phyloP scores from a whole-genome alignment of 1,140 invertebrate genomes.

The Drosophila mayri region DNA sequence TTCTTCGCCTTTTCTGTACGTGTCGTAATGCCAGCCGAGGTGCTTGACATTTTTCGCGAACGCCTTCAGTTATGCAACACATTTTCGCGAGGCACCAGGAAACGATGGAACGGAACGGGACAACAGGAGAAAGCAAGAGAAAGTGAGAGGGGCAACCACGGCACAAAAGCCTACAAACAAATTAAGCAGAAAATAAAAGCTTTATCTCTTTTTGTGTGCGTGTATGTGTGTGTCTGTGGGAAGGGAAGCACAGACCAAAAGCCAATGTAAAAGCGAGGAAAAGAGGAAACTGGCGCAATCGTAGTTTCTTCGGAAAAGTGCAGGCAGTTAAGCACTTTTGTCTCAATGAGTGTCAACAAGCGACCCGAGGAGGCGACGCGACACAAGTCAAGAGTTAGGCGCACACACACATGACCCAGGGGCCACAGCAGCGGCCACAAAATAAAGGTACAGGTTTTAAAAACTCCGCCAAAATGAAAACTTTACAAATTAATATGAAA shows the following conservation, averaged over 20 bases:
- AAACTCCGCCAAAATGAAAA: background rate
- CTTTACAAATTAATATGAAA: background rate
- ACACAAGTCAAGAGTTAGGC: conserved; percentile 55
- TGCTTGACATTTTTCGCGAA: conserved; percentile 80
- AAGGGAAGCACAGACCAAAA: conserved; percentile 15
- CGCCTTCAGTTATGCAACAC: conserved; percentile 73
- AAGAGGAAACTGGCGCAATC: conserved; percentile 36
- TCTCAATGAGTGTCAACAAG: conserved; percentile 83
- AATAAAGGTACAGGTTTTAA: background rate
- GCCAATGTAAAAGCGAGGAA: conserved; percentile 31
- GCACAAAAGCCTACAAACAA: conserved; percentile 74
- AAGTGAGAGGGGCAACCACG: background rate
- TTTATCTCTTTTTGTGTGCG: conserved; percentile 28
- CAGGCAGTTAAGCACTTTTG: conserved; percentile 81
- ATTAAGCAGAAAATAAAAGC: conserved; percentile 81
- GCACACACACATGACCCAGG: conserved; percentile 24
- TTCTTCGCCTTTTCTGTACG: conserved; percentile 59
- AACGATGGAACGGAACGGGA: background rate
- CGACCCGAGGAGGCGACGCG: conserved; percentile 49
- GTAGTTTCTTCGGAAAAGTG: conserved; percentile 67
- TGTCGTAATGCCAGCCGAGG: conserved; percentile 63
- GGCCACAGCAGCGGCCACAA: conserved; percentile 7
- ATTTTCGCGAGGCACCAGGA: conserved; percentile 13
- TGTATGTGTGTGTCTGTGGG: conserved; percentile 20
- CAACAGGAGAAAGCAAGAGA: background rate